Conservation (phyloP, 1,140 invertebrate species). For the Apis dorsata region DNA sequence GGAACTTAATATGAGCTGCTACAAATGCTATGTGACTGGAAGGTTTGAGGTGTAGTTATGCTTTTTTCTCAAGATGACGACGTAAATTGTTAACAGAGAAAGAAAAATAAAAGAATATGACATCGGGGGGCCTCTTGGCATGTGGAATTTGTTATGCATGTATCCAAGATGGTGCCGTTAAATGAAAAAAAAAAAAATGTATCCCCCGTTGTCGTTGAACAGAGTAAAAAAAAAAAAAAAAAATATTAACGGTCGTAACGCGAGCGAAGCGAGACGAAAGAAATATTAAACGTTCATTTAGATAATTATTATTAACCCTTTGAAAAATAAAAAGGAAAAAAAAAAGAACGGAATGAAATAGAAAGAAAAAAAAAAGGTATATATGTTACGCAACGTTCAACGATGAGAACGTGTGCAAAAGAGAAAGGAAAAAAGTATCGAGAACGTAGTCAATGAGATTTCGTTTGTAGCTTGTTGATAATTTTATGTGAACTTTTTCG, state of each 20-base stretch:
- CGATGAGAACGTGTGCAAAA: constrained; percentile 16
- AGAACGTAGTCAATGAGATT: constrained; percentile 55
- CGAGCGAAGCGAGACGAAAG: constrained; percentile 61
- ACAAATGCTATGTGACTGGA: constrained; percentile 62
- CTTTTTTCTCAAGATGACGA: constrained; percentile 60
- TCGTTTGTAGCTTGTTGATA: constrained; percentile 65
- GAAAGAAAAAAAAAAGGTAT: constrained; percentile 55
- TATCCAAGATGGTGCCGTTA: constrained; percentile 77
- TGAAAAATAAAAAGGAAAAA: constrained; percentile 64
- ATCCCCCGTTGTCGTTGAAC: constrained; percentile 70
- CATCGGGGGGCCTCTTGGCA: constrained; percentile 78
- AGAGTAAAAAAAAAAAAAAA: constrained; percentile 59
- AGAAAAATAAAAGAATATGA: constrained; percentile 24
- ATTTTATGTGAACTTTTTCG: constrained; percentile 58
- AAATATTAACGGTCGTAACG: constrained; percentile 54
- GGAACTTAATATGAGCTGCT: constrained; percentile 58
- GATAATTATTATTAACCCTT: constrained; percentile 73
- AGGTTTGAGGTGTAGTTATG: constrained; percentile 72
- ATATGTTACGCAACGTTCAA: constrained; percentile 54
- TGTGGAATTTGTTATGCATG: constrained; percentile 81
- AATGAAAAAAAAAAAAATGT: constrained; percentile 13
- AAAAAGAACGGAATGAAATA: constrained; percentile 58
- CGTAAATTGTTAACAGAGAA: constrained; percentile 42
- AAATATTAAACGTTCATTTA: constrained; percentile 75
- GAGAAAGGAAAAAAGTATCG: constrained; percentile 40